Base-by-base conservation (phyloP, 2,888 invertebrate genomes). In the Tipula confusa region DNA sequence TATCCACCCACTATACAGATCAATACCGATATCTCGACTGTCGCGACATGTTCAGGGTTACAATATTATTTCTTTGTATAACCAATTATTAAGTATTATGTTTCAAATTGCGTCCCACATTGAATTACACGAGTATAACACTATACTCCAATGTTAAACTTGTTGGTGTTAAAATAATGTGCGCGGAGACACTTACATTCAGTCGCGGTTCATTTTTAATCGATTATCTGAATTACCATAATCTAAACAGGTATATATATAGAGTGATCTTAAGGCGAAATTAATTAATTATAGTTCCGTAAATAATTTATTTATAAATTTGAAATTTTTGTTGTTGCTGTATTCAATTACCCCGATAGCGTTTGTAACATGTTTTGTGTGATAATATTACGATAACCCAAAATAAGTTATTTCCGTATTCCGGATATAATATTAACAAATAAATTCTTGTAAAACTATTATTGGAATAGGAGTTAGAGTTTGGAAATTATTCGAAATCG, bases 231-330 rank as follows among this genome's bases (percentile, higher is more conserved):
- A 64, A 64, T 64, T 64, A 64, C n/a, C 24, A 64, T 9, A 24
- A 64, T 64, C 64, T 64, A 15, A 2, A 15, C 15, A 7, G 4
- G 15, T 15, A 43, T 36, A 15, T 43, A 15, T 43, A 43, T 43
- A n/a, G 43, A 43, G 43, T 15, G 64, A 38, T 18, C 64, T 64
- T 18, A 13, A 64, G 64, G 64, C 24, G 1, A 64, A n/a, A 64
- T 64, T 64, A 24, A 64, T 64, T 64, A 64, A 64, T 64, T 64
- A 43, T n/a, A 64, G 64, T 64, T 64, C 64, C 64, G 24, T 64
- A 64, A n/a, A n/a, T 24, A 64, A 15, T n/a, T 43, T 43, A 43
- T 43, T 43, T 24, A 64, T 2, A 64, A 64, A 9, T 24, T 7
- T n/a, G n/a, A n/a, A n/a, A n/a, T n/a, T 11, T 24, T 64, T 64